phyloP scores from a whole-genome alignment of 1,140 invertebrate species.

The Drosophila ambigua region DNA sequence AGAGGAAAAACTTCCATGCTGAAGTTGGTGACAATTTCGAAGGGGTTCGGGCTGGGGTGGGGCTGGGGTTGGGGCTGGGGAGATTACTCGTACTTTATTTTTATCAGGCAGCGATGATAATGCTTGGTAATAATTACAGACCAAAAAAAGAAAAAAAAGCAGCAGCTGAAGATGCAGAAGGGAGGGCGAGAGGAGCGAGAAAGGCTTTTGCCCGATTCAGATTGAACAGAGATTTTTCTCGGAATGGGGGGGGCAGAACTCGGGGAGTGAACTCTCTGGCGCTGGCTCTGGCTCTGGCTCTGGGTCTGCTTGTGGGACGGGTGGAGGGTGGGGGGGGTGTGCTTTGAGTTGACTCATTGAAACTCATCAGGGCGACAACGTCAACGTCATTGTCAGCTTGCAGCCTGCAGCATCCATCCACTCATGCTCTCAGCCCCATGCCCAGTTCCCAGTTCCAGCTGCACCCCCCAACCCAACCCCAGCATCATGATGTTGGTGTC shows the following conservation, averaged over 20 bases:
- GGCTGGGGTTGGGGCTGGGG: not conserved
- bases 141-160: constrained; percentile 7
- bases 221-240: constrained; percentile 19
- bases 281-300: too few species aligned
- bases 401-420: constrained; percentile 44
- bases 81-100: constrained; percentile 47
- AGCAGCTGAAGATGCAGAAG: not conserved
- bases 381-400: constrained; percentile 65
- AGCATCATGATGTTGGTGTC: constrained; percentile 41
- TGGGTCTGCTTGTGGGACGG: too few species aligned
- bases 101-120: constrained; percentile 52
- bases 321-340: too few species aligned
- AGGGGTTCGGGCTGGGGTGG: constrained; percentile 6
- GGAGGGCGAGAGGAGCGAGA: not conserved
- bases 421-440: not conserved
- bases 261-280: not conserved
- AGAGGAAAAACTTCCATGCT: constrained; percentile 13
- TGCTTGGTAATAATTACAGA: constrained; percentile 48
- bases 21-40: constrained; percentile 39
- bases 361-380: constrained; percentile 65
- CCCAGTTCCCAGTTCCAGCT: not conserved
- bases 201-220: not conserved
- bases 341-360: constrained; percentile 63
- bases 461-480: not conserved
- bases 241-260: not conserved